Evolutionary conservation across 2,797 vertebrate species (phyloP).

Genomic region (Ceryle rudis): DNA sequence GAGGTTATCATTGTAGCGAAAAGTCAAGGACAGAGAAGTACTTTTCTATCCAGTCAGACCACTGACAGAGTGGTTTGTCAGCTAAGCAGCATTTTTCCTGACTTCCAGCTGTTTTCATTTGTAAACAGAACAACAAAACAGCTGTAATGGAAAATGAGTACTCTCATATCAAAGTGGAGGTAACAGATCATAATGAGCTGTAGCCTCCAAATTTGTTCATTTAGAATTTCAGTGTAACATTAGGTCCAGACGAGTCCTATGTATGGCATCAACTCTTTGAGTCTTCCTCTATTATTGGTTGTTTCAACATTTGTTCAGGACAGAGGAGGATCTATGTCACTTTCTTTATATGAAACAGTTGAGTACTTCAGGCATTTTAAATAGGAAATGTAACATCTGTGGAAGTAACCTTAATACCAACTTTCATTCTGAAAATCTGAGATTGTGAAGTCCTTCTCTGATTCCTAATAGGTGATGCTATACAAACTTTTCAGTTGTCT

Average conservation of each 20-base stretch:
- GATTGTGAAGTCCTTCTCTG: not conserved
- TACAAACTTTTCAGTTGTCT: not conserved
- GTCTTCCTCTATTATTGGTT: not conserved
- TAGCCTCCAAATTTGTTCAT: not conserved
- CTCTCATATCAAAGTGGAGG: not conserved
- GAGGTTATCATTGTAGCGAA: not conserved
- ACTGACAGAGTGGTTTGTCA: not conserved
- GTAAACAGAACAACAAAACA: not conserved
- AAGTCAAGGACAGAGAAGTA: slow-evolving; percentile 9
- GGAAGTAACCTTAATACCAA: not conserved
- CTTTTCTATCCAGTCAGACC: not conserved
- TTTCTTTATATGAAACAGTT: not conserved
- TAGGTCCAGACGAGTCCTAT: not conserved
- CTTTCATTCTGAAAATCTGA: not conserved
- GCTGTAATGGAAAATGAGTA: not conserved
- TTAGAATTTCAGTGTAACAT: not conserved
- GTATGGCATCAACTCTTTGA: not conserved
- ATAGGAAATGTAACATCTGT: not conserved
- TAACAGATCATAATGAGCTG: not conserved
- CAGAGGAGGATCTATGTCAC: not conserved
- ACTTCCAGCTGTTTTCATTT: slow-evolving; percentile 18
- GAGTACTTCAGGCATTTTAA: not conserved
- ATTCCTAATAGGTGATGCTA: not conserved
- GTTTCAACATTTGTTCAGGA: not conserved
- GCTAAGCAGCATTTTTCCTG: not conserved